Base-by-base conservation (phyloP, 1,140 invertebrate genomes). In the Helicoverpa armigera region DNA sequence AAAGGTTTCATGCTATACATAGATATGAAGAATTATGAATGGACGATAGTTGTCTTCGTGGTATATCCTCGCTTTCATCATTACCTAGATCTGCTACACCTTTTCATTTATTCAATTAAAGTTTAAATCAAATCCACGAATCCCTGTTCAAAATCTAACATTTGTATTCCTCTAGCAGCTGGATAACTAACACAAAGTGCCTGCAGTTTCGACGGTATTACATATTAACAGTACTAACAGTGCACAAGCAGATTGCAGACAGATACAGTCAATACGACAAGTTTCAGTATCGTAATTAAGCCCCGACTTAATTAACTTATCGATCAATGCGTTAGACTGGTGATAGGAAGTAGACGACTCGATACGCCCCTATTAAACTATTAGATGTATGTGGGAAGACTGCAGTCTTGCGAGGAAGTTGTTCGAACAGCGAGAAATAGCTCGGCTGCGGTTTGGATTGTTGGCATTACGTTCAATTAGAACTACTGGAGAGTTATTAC, bases 221-320 rank as follows among this genome's bases (percentile, higher is more conserved):
- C n/a, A 16, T 9, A 23, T 23, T 18, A 18, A 4, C 4, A 56
- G 7, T 56, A 4, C 16, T 16, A 16, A 3, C 12, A 58, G 16
- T 14, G 16, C 18, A 9, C 56, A 23, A 58, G 53, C 53, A 5
- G n/a, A 16, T 16, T 58, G 9, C 56, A 10, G 16, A 9, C 9
- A 23, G 7, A 58, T 16, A 14, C 56, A 58, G 3, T 18, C 56
- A 58, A 58, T 18, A 14, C 16, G 7, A 58, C 56, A 58, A 23
- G 56, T 58, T 58, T 18, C 56, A 58, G 16, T 58, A 58, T 58
- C 56, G 56, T 9, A 58, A 58, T 58, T 58, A 58, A 58, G 18
- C 56, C 5, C 18, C 16, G 56, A 58, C 56, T 58, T 58, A 58
- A 58, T 58, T 58, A 58, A 58, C 56, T 58, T 58, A 58, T 58